Conservation (phyloP, 2,113 vertebrate genomes). For the Cyprinodon brontotheroides region DNA sequence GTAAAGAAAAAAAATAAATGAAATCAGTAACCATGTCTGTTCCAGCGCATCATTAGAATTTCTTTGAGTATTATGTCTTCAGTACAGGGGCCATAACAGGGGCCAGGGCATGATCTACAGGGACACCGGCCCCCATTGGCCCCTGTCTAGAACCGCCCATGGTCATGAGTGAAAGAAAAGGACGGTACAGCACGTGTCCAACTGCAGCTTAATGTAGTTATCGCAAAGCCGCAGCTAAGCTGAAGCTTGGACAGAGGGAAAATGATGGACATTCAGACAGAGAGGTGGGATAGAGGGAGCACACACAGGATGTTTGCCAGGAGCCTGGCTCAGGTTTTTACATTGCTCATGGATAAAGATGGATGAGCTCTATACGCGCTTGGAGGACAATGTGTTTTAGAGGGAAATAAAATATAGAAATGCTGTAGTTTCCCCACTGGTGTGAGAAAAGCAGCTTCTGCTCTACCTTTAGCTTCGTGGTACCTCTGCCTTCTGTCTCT, state of each 20-base stretch:
- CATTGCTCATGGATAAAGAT: conserved; percentile 38
- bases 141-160: neutral
- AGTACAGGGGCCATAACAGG: no score
- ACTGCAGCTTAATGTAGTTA: conserved; percentile 47
- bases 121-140: no score
- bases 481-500: neutral
- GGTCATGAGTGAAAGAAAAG: conserved; percentile 19
- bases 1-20: no score
- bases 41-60: no score
- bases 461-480: neutral
- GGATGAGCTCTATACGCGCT: conserved; percentile 12
- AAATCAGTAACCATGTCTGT: no score
- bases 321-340: conserved; percentile 12
- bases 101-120: no score
- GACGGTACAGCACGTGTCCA: conserved; percentile 6
- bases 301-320: conserved; percentile 3
- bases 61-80: no score
- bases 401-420: conserved; percentile 51
- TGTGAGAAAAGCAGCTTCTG: conserved; percentile 43
- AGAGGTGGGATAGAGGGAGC: conserved; percentile 18
- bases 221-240: conserved; percentile 48
- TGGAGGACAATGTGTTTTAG: conserved; percentile 9
- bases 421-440: conserved; percentile 44
- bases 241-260: conserved; percentile 30
- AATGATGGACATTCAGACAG: conserved; percentile 12